Base-by-base conservation (phyloP, 1,140 invertebrate species). In the Monochamus saltuarius region DNA sequence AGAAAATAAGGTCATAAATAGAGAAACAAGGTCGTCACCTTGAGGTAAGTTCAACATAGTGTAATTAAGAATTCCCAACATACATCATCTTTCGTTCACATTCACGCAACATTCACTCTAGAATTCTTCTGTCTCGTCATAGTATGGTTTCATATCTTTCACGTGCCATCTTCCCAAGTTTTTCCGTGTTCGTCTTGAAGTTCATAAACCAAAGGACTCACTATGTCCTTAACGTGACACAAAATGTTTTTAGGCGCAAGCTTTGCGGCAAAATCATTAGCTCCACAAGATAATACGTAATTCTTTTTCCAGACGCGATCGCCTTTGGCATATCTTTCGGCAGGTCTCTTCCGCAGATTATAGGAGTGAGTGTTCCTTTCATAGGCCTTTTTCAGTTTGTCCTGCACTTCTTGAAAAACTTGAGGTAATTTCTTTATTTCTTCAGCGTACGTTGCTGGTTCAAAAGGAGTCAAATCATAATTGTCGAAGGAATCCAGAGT, bases 131-230 rank as follows among this genome's bases (percentile, higher is more conserved):
- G 22, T 29, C 22, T 29, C 57, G 34, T 45, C 45, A 29, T 46
- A 52, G 40, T 40, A 62, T 17, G 50, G 51, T 42, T 56, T 56
- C 11, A 66, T 34, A 56, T 66, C 61, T 60, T 66, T 62, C 1
- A 64, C 17, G 14, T 64, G 56, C 61, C 56, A 52, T 61, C 7
- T 37, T 38, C 22, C 52, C 47, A 7, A 49, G 42, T 29, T 29
- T 29, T 29, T 29, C 22, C 22, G 22, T 29, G 2, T 29, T 29
- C 22, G 6, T 29, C 6, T 6, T 29, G 2, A 29, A 29, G 22
- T 29, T 2, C 22, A n/a, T 53, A 45, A 60, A 56, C 46, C 9
- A 61, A 38, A 11, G 13, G n/a, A 10, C 42, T 59, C 14, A 50
- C 7, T 36, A 42, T 52, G 4, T 56, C 38, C 14, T 14, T 10